phyloP scores from a whole-genome alignment of 2,797 vertebrate genomes.

The Brotula barbata region DNA sequence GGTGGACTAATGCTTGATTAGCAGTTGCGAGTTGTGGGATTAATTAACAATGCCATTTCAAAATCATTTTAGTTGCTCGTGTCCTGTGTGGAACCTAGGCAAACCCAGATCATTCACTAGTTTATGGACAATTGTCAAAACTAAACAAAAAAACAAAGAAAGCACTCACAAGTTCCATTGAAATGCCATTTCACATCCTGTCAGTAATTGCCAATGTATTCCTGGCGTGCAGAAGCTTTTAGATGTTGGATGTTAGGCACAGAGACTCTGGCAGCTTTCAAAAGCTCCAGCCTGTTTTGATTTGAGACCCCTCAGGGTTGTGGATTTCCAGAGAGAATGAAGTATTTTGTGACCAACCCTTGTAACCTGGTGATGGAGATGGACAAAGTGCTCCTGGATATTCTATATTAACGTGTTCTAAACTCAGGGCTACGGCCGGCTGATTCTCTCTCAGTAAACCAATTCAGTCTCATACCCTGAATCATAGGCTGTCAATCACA shows the following conservation, averaged over 20 bases:
- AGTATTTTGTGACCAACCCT: conserved; percentile 44
- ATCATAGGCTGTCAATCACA: conserved; percentile 70
- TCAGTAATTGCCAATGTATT: conserved; percentile 21
- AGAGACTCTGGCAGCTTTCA: conserved; percentile 22
- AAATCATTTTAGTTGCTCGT: too few relatives aligned
- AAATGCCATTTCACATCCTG: conserved; percentile 16
- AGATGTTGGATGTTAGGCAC: conserved; percentile 33
- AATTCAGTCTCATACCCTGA: conserved; percentile 66
- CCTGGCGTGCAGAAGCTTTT: conserved; percentile 9
- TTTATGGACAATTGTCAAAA: too few relatives aligned
- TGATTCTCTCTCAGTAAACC: conserved; percentile 60
- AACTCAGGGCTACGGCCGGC: conserved; percentile 35
- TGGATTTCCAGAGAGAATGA: conserved; percentile 15
- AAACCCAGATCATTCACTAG: too few relatives aligned
- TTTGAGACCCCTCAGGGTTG: conserved; percentile 28
- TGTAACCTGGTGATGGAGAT: conserved; percentile 25
- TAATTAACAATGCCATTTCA: too few relatives aligned
- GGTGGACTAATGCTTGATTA: too few relatives aligned
- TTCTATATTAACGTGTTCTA: conserved; percentile 56
- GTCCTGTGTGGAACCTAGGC: too few relatives aligned
- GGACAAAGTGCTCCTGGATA: conserved; percentile 43
- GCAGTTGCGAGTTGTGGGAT: too few relatives aligned
- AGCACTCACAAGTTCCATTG: background rate
- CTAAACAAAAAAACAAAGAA: conserved; percentile 2
- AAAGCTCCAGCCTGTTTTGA: conserved; percentile 28